Evolutionary conservation across 2,888 invertebrate genomes (phyloP), one percentile per base, ranked within the genome.

Genomic region (Diarsia mendica): DNA sequence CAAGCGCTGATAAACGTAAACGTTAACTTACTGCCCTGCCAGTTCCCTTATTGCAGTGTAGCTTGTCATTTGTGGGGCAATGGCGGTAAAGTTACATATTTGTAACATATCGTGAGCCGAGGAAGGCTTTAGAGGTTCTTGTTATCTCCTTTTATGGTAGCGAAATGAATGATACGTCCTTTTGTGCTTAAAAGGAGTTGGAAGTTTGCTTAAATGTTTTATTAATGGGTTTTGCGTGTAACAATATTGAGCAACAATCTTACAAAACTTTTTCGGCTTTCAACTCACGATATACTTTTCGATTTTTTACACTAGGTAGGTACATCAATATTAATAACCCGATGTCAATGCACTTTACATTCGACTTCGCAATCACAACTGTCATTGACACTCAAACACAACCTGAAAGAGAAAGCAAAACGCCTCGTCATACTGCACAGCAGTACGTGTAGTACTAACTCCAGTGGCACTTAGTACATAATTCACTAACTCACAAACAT

Each of bases 1-100:
- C 89, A 93, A 93, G 77, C 85, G 87, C 83, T 77, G 68, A 72
- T 84, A 83, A 82, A 84, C 82, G 82, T 73, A 83, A 80, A 84
- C 83, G 82, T 68, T 79, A 79, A 77, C 67, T 85, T 75, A 79
- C 77, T 69, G 72, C 63, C 65, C 78, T 69, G 74, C 65, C 65
- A 78, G 82, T 80, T 75, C 79, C 86, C 77, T 83, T 86, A 81
- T 79, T 83, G 83, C 88, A 79, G 66, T 79, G 76, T 69, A 75
- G 67, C 80, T n/a, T 82, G 77, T 79, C 81, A 76, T 82, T 84
- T 81, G 71, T 89, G 83, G 81, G 73, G 86, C 76, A 84, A 88
- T 78, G 75, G n/a, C 66, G 72, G 60, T 79, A 46, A 75, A 64
- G 73, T 79, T 82, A 79, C 77, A 68, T 82, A 87, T 85, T 85